A percentile compares a stretch with the other conserved stretches of the same genome.
Conservation (phyloP, 2,797 vertebrate species). For the Spinus pinus region DNA sequence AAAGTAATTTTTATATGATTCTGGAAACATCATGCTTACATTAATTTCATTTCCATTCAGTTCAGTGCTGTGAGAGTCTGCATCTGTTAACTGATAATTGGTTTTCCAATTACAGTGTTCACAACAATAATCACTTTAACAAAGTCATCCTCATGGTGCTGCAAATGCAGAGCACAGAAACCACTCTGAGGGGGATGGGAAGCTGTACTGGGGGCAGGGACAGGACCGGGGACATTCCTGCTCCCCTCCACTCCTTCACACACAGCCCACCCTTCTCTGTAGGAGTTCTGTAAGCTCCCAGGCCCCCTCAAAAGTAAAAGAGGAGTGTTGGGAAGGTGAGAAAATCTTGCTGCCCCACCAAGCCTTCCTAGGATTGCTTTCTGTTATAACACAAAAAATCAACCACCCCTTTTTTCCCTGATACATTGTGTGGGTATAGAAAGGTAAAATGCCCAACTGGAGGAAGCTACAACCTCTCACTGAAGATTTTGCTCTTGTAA, state of each 20-base stretch:
- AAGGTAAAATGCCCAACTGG: not conserved
- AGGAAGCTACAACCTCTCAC: not conserved
- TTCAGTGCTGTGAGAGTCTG: not conserved
- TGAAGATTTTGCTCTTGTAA: not conserved
- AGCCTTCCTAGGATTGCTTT: not conserved
- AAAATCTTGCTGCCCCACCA: not conserved
- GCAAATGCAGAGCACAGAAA: not conserved
- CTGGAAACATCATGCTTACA: constrained; percentile 6
- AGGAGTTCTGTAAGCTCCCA: not conserved
- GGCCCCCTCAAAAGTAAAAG: not conserved
- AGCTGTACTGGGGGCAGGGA: not conserved
- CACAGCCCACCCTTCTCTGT: not conserved
- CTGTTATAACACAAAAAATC: not conserved
- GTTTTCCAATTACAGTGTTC: not conserved
- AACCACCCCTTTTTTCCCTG: not conserved
- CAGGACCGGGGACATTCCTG: not conserved
- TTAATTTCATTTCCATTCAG: constrained; percentile 22
- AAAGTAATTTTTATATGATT: constrained; percentile 32
- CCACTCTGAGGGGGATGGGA: not conserved
- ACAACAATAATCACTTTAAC: not conserved
- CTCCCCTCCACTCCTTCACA: not conserved
- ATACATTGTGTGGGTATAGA: too few relatives aligned
- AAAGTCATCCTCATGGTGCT: not conserved
- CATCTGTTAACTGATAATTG: not conserved
- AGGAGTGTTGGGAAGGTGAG: not conserved